phyloP scores from a whole-genome alignment of 2,888 invertebrate species.

The Lagria hirta region DNA sequence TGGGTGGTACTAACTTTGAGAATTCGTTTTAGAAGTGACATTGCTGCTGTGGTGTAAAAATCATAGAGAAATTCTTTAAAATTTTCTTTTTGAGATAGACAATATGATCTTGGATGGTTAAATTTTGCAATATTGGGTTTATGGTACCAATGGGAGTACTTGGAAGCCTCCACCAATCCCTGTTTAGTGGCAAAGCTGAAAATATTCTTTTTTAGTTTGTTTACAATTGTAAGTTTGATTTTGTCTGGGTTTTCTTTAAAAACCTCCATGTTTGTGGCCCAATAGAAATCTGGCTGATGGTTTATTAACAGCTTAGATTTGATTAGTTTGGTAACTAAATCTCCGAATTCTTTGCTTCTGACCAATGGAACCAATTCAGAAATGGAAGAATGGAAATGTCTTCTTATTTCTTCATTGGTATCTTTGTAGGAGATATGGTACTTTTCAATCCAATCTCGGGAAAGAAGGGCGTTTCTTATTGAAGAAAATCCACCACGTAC shows the following conservation, averaged over 20 bases:
- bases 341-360: slow-evolving; percentile 43
- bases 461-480: slow-evolving; percentile 61
- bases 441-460: slow-evolving; percentile 77
- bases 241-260: slow-evolving; percentile 46
- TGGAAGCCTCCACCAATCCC: slow-evolving; percentile 59
- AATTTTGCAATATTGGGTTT: slow-evolving; percentile 64
- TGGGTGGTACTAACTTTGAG: slow-evolving; percentile 40
- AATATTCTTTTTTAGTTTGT: slow-evolving; percentile 45
- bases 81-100: slow-evolving; percentile 60
- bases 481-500: slow-evolving; percentile 58
- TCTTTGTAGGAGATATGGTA: slow-evolving; percentile 52
- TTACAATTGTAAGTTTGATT: slow-evolving; percentile 47
- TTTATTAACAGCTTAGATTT: slow-evolving; percentile 64
- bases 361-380: slow-evolving; percentile 41
- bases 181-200: slow-evolving; percentile 58
- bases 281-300: slow-evolving; percentile 70
- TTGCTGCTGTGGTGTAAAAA: slow-evolving; percentile 77
- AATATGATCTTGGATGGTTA: slow-evolving; percentile 73
- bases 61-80: slow-evolving; percentile 66
- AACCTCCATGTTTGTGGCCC: slow-evolving; percentile 58
- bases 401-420: slow-evolving; percentile 37
- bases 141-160: slow-evolving; percentile 66
- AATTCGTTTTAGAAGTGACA: slow-evolving; percentile 71
- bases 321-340: slow-evolving; percentile 47
- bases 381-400: slow-evolving; percentile 36